These are phyloP conservation scores for Aurelia sp. DNA, from an alignment of 30 jellyfish, hydroid and myxozoan species.

Conservation along the genomic window DNA sequence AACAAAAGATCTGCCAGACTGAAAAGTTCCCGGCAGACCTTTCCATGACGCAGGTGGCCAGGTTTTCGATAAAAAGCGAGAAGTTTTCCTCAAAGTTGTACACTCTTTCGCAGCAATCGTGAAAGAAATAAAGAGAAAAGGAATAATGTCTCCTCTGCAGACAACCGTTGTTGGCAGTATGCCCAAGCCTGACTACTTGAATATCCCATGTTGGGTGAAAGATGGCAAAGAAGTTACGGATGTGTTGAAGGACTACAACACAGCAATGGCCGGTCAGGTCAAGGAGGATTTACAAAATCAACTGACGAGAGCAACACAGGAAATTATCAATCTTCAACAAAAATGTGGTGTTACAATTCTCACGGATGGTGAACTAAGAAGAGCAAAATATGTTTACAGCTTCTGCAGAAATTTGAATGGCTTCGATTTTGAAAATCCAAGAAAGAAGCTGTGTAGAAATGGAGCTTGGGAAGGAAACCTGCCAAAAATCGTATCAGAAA, in stretches of 20 bases:
- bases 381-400: slow-evolving; percentile 65
- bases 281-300: slow-evolving; percentile 51
- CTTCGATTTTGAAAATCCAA: slow-evolving; percentile 60
- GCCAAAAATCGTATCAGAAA: slow-evolving; percentile 60
- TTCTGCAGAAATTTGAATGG: slow-evolving; percentile 84
- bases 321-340: slow-evolving; percentile 54
- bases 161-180: slow-evolving; percentile 89
- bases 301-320: slow-evolving; percentile 69
- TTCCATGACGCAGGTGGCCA: too few species aligned
- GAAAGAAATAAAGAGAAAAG: too few species aligned
- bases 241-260: slow-evolving; percentile 65
- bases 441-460: slow-evolving; percentile 61
- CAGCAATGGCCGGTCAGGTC: slow-evolving; percentile 18
- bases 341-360: slow-evolving; percentile 53
- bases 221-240: slow-evolving; percentile 69
- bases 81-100: too few species aligned
- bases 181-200: slow-evolving; percentile 76
- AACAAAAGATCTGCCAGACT: too few species aligned
- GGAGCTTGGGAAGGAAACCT: slow-evolving; percentile 78
- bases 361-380: slow-evolving; percentile 83
- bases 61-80: too few species aligned
- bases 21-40: too few species aligned
- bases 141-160: slow-evolving; percentile 37
- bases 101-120: too few species aligned
- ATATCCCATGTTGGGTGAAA: slow-evolving; percentile 77